Base-by-base conservation (phyloP, 2,888 invertebrate genomes). In the Clepsis dumicolana region DNA sequence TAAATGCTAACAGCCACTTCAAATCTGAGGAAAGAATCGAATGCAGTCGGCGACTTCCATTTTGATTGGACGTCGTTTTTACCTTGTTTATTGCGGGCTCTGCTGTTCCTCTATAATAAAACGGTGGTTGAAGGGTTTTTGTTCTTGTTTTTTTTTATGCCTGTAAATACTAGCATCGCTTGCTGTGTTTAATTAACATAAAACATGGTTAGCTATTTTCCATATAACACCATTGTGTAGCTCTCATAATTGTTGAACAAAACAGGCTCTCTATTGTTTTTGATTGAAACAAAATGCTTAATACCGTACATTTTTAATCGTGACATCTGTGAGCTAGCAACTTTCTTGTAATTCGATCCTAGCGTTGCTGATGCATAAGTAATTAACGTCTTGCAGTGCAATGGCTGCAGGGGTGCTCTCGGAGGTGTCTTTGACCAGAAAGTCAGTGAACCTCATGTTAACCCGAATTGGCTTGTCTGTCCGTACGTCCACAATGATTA, bases 401-500 rank as follows among this genome's bases (percentile, higher is more conserved):
- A 53, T 72, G 75, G 60, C 69, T 75, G 74, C 76, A 77, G 74
- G 75, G 74, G 71, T 72, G 71, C 71, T 65, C 70, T 54, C 35
- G 56, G 29, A 41, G 41, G 52, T 59, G 68, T 68, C 68, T 70
- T 75, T 77, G 73, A 73, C 72, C 74, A 75, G 73, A 75, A 82
- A 85, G 89, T 89, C 90, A 89, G 75, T 90, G 90, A 90, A 90
- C 90, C 83, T 82, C 80, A 79, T 80, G 83, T 84, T 80, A 79
- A 82, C 85, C 86, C 83, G 83, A 90, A 90, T 89, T 86, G 87
- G 82, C 80, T 77, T 77, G 85, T 83, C 84, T 79, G 87, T 80
- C 77, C 77, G 81, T 78, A 75, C 78, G 81, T 83, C 80, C 83
- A 80, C 86, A 81, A 84, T 85, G 87, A 90, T 92, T 92, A 91